These are phyloP conservation scores for Boloria selene DNA, from an alignment of 2,888 invertebrate genomes.

Conservation along the genomic window DNA sequence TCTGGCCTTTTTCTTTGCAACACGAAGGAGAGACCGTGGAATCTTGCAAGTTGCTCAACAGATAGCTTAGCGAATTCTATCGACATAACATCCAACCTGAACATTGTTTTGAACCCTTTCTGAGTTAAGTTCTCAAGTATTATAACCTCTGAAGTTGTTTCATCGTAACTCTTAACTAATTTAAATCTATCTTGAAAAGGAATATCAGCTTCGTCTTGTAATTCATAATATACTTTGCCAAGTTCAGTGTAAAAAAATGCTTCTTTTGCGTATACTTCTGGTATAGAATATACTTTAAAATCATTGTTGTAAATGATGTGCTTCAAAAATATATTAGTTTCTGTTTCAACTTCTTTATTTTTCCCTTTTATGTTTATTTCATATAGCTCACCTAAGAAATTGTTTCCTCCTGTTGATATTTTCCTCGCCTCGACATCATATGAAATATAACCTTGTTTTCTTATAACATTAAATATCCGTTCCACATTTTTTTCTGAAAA, in stretches of 20 bases:
- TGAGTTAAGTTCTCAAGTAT: conserved; percentile 56
- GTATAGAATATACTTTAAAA: conserved; percentile 49
- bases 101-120: conserved; percentile 50
- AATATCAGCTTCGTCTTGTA: conserved; percentile 52
- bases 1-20: conserved; percentile 49
- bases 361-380: conserved; percentile 52
- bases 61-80: conserved; percentile 54
- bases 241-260: conserved; percentile 55
- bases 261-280: conserved; percentile 53
- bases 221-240: conserved; percentile 45
- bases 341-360: conserved; percentile 41
- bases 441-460: conserved; percentile 44
- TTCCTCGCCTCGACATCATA: conserved; percentile 44
- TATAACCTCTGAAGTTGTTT: conserved; percentile 49
- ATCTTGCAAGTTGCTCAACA: conserved; percentile 57
- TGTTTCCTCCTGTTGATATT: conserved; percentile 49
- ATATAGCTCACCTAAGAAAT: conserved; percentile 53
- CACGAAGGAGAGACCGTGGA: conserved; percentile 57
- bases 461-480: conserved; percentile 42
- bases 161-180: conserved; percentile 50
- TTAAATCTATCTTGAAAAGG: conserved; percentile 51
- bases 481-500: conserved; percentile 31
- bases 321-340: conserved; percentile 58
- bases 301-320: conserved; percentile 47
- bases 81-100: conserved; percentile 52